Conservation (phyloP, 2,113 vertebrate species). For the Neolamprologus falcicula region DNA sequence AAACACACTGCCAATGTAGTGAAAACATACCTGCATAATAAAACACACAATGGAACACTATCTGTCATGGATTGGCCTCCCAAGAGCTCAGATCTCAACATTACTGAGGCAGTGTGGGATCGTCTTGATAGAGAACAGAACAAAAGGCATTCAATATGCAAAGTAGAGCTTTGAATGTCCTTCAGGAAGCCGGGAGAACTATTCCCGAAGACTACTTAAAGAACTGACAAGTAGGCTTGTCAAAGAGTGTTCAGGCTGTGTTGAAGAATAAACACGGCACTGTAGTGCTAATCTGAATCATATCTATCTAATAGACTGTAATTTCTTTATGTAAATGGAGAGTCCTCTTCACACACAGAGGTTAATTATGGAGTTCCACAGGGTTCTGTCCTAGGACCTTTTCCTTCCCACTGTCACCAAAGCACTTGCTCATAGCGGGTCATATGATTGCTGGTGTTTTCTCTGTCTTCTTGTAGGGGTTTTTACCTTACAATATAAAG, state of each 20-base stretch:
- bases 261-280: neutral
- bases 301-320: neutral
- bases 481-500: neutral
- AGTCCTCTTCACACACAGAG: neutral
- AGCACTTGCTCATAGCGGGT: neutral
- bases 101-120: neutral
- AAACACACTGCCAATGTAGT: neutral
- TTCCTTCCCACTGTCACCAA: neutral
- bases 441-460: neutral
- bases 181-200: neutral
- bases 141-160: neutral
- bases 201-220: neutral
- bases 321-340: neutral
- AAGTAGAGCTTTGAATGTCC: neutral
- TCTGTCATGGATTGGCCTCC: neutral
- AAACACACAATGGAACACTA: neutral
- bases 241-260: neutral
- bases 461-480: neutral
- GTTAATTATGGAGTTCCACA: neutral
- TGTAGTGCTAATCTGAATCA: neutral
- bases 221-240: neutral
- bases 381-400: neutral
- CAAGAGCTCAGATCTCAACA: neutral
- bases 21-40: neutral
- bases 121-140: neutral